Percentiles rank a stretch among this genome's conserved stretches.
Evolutionary conservation across 2,113 vertebrate species (phyloP).

Genomic region (Ctenomys sociabilis): DNA sequence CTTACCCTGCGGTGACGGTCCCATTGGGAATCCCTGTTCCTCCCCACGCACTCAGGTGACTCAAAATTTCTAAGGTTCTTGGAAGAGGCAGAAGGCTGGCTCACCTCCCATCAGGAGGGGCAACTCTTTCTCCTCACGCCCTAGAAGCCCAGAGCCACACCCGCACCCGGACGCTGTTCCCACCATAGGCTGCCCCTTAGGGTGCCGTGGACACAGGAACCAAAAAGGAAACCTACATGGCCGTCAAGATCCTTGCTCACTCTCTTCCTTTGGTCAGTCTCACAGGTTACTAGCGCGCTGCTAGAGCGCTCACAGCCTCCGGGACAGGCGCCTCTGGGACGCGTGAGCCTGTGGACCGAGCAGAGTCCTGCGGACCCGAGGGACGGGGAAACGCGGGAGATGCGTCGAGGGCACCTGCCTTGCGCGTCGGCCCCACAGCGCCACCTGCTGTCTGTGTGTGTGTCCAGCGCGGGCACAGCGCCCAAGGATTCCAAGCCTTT

Average conservation of each 20-base stretch:
- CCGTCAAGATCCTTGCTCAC: background rate
- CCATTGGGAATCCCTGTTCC: background rate
- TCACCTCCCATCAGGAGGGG: background rate
- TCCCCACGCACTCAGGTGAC: background rate
- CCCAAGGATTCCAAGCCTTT: rapidly evolving
- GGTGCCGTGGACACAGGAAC: background rate
- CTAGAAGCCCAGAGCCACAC: background rate
- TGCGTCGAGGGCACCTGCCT: background rate
- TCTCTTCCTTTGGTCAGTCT: background rate
- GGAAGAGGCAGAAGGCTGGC: background rate
- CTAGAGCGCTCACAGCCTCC: background rate
- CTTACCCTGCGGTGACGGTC: background rate
- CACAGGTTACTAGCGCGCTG: background rate
- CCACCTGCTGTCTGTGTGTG: slow-evolving; percentile 1
- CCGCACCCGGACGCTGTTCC: background rate
- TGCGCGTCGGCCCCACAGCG: slow-evolving; percentile 27
- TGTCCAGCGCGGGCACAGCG: background rate
- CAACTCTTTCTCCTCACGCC: background rate
- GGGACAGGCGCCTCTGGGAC: background rate
- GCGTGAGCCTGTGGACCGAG: background rate
- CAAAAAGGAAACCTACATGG: background rate
- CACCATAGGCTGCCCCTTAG: background rate
- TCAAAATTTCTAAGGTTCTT: background rate
- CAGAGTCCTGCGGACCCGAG: background rate
- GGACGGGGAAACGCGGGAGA: background rate